Evolutionary conservation across 2,888 invertebrate species (phyloP), one percentile per base, ranked within the genome.

Genomic region (Andrena minutula): DNA sequence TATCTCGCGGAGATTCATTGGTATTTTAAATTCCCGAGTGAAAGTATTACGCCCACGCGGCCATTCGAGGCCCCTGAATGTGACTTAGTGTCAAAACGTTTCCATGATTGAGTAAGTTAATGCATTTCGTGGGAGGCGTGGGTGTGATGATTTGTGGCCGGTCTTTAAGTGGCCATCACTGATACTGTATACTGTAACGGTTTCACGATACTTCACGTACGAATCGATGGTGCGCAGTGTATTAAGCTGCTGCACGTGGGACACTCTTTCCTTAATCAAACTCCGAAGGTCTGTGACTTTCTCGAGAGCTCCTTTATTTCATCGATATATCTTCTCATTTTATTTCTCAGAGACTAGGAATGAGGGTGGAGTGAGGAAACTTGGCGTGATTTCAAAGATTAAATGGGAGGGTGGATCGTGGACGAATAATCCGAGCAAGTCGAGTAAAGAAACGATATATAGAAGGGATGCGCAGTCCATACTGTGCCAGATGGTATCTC

Each of bases 1-100:
- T 26, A 28, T 20, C 35, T 20, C 16, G 41, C 30, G 74, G 73
- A 75, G 79, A 85, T 87, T 85, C 88, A 86, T 85, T 86, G 90
- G 89, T 89, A 88, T 88, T 90, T 90, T 73, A 83, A 76, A 88
- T 89, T 85, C 83, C 82, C 80, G 84, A 87, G 89, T 88, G 90
- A 90, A 89, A 90, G 90, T 89, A 79, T 56, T 56, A 75, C 83
- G 68, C 85, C 85, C 47, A 85, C 85, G 76, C 66, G 49, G 47
- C 41, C 26, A 47, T 41, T 30, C 74, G 51, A 3, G 51, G 51
- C 41, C 63, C 23, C 61, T 71, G 61, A 16, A 30, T 64, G 78
- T 84, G 85, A 85, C 79, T 85, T 85, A 85, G 68, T 35, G 77
- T 76, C 85, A 75, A 85, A 85, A 79, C 77, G 75, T 85, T 85